These are phyloP conservation scores for Neodon shergylaensis DNA, from an alignment of 2,113 vertebrate species.

Conservation along the genomic window DNA sequence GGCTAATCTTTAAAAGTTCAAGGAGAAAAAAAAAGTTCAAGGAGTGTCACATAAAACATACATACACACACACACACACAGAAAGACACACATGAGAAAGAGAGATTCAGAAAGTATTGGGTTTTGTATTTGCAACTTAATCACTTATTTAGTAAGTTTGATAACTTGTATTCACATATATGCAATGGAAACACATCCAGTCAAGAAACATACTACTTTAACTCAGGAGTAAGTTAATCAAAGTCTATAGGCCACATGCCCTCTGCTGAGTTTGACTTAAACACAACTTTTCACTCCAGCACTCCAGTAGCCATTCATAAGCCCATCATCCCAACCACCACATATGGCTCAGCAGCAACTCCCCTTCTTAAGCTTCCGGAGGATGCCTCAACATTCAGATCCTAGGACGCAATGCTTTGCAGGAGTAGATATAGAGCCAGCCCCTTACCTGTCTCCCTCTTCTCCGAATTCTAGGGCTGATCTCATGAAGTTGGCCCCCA, in stretches of 20 bases:
- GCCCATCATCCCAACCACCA: neutral
- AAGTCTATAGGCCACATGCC: rapidly evolving
- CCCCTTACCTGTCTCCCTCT: neutral
- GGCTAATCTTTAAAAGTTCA: neutral
- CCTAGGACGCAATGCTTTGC: rapidly evolving
- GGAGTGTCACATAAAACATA: neutral
- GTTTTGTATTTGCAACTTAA: neutral
- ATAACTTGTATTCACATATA: neutral
- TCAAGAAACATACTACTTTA: neutral
- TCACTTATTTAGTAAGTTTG: neutral
- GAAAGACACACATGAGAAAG: too few relatives aligned
- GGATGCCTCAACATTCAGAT: neutral
- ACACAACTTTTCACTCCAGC: neutral
- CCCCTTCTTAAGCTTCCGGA: neutral
- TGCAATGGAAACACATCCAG: neutral
- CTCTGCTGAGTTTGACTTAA: too few relatives aligned
- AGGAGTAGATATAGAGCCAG: neutral
- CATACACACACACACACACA: too few relatives aligned
- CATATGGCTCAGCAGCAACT: neutral
- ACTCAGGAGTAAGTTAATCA: neutral
- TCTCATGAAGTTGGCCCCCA: rapidly evolving
- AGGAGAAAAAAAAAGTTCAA: neutral
- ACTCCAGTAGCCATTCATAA: neutral
- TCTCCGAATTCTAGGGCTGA: neutral
- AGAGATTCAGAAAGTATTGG: neutral